Percentiles rank a stretch among this genome's conserved stretches.
Conservation (phyloP, 2,113 vertebrate species). For the Lamprotornis superbus region DNA sequence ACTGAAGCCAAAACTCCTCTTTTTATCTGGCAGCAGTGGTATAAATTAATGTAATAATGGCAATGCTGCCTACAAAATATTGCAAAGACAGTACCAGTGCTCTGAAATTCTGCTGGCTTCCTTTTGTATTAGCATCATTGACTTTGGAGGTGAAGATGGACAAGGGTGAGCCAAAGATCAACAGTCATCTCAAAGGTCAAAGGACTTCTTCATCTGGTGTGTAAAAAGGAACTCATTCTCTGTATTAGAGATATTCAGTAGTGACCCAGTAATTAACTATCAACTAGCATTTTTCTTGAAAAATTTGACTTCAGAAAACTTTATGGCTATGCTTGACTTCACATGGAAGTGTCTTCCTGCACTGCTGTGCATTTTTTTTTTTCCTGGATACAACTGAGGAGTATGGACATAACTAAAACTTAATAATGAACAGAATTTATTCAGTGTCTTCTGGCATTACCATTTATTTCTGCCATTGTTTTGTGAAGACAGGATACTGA, state of each 20-base stretch:
- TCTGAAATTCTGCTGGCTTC: conserved; percentile 17
- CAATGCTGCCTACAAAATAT: not conserved
- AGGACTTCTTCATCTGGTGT: conserved; percentile 49
- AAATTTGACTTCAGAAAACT: conserved; percentile 16
- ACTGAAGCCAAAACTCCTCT: not conserved
- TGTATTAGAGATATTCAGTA: not conserved
- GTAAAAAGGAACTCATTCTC: conserved; percentile 38
- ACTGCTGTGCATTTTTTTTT: not conserved
- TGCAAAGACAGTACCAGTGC: not conserved
- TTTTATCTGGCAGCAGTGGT: not conserved
- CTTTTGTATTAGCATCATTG: conserved; percentile 8
- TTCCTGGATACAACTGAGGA: not conserved
- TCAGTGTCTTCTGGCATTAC: not conserved
- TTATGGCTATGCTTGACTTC: not conserved
- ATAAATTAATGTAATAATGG: conserved; percentile 16
- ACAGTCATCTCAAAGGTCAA: conserved; percentile 48
- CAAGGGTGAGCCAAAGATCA: conserved; percentile 23
- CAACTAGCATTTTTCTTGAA: conserved; percentile 23
- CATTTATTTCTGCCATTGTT: not conserved
- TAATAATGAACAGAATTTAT: conserved; percentile 30
- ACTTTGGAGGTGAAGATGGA: conserved; percentile 40
- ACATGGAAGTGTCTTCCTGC: not conserved
- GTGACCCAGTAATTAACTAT: not conserved
- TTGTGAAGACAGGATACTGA: not conserved
- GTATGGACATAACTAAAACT: conserved; percentile 9